A percentile compares a stretch with the other conserved stretches of the same genome.
Conservation (phyloP, 1,140 invertebrate genomes). For the Olivierus martensii region DNA sequence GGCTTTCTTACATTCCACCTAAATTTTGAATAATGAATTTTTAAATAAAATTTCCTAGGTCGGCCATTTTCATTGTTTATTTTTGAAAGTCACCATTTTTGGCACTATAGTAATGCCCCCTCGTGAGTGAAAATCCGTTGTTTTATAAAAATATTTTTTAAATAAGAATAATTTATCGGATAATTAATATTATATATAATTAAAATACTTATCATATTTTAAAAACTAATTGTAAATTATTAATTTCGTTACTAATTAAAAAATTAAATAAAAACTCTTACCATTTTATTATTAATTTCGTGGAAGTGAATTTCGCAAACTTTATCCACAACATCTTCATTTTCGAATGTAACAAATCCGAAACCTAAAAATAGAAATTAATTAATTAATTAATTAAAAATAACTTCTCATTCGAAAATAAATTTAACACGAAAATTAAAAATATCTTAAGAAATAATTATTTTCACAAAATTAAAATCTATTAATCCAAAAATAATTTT, state of each 20-base stretch:
- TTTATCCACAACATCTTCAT: slow-evolving; percentile 99
- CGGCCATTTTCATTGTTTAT: too few species aligned
- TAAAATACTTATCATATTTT: neutral
- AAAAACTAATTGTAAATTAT: neutral
- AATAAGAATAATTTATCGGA: neutral
- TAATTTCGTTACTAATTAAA: neutral
- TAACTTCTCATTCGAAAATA: too few species aligned
- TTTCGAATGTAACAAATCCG: slow-evolving; percentile 99
- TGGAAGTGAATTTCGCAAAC: slow-evolving; percentile 99
- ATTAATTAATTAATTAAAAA: too few species aligned
- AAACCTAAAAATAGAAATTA: slow-evolving; percentile 56
- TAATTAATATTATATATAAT: neutral
- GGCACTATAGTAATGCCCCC: too few species aligned
- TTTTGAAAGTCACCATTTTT: too few species aligned
- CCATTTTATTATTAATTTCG: slow-evolving; percentile 99
- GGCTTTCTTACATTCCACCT: slow-evolving; percentile 99
- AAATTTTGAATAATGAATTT: slow-evolving; percentile 15
- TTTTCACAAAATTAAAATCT: too few species aligned
- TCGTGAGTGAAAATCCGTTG: too few species aligned
- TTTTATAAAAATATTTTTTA: neutral
- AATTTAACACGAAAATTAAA: too few species aligned
- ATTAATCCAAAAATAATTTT: too few species aligned
- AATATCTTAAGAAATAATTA: too few species aligned
- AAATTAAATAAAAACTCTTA: slow-evolving; percentile 43
- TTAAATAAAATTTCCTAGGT: too few species aligned